These are phyloP conservation scores for Idris sp. DNA, from an alignment of 1,140 invertebrate species.

Conservation along the genomic window DNA sequence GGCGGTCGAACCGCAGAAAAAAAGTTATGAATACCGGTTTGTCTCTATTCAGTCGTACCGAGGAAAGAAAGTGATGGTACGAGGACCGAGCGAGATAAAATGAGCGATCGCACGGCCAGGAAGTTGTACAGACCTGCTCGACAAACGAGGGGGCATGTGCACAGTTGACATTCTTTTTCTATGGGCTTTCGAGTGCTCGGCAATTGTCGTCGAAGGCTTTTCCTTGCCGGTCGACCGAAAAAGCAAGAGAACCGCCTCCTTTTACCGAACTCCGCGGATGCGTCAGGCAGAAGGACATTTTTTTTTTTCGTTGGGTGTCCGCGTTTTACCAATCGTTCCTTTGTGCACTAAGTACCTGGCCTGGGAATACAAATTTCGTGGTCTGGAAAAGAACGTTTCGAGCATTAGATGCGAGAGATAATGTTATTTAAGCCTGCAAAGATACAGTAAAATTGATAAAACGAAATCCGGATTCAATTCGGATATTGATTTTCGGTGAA, in stretches of 20 bases:
- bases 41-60: conserved; percentile 55
- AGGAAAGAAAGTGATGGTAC: conserved; percentile 40
- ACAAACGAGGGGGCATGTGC: conserved; percentile 64
- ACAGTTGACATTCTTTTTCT: conserved; percentile 66
- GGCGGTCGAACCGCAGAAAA: conserved; percentile 65
- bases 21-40: conserved; percentile 70
- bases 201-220: conserved; percentile 54
- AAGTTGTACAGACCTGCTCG: conserved; percentile 69
- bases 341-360: conserved; percentile 34
- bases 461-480: conserved; percentile 2
- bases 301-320: conserved; percentile 40
- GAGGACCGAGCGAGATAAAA: conserved; percentile 40
- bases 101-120: conserved; percentile 55
- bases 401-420: conserved; percentile 31
- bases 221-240: conserved; percentile 42
- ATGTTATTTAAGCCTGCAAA: conserved; percentile 11
- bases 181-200: conserved; percentile 56
- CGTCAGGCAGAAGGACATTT: conserved; percentile 33
- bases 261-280: conserved; percentile 31
- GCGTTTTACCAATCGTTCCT: conserved; percentile 32
- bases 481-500: conserved; percentile 18
- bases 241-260: conserved; percentile 33
- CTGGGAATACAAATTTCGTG: conserved; percentile 44
- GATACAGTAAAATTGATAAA: conserved; percentile 22
- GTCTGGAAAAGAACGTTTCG: conserved; percentile 1